Conservation (phyloP, 2,888 invertebrate species). For the Horisme vitalbata region DNA sequence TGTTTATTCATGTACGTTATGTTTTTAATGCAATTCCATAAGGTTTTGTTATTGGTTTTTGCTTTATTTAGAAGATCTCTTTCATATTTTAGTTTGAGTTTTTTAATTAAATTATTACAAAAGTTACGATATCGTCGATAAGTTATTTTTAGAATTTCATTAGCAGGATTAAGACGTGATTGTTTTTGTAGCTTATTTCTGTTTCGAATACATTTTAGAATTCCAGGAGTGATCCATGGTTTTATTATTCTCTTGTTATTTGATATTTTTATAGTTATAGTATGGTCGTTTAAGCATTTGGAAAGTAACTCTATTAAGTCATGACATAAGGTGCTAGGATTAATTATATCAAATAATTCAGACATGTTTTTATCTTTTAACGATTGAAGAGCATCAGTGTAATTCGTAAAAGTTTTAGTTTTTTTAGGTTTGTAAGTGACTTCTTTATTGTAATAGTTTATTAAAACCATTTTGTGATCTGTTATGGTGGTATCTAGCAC, state of each 20-base stretch:
- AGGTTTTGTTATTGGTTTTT: too few relatives aligned
- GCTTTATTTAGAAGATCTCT: neutral
- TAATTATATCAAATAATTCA: neutral
- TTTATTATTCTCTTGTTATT: too few relatives aligned
- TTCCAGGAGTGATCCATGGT: too few relatives aligned
- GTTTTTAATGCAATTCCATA: too few relatives aligned
- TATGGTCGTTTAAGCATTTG: too few relatives aligned
- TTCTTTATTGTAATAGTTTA: too few relatives aligned
- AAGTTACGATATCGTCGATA: conserved; percentile 4
- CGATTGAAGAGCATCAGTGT: neutral
- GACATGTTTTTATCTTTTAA: neutral
- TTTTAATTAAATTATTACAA: conserved; percentile 5
- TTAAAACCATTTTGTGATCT: too few relatives aligned
- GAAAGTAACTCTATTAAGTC: neutral
- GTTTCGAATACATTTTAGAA: neutral
- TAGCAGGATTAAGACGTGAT: neutral
- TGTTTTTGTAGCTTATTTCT: conserved; percentile 1
- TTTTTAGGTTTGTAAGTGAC: neutral
- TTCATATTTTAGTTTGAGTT: conserved; percentile 1
- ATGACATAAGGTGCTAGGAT: neutral
- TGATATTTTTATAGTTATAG: too few relatives aligned
- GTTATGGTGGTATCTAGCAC: too few relatives aligned
- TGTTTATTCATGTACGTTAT: neutral
- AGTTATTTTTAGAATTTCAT: conserved; percentile 1
- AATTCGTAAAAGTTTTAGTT: neutral